Evolutionary conservation across 53 echinoderm and acorn worm species (phyloP), one percentile per base, ranked within the genome.

Genomic region (Paracentrotus lividus): DNA sequence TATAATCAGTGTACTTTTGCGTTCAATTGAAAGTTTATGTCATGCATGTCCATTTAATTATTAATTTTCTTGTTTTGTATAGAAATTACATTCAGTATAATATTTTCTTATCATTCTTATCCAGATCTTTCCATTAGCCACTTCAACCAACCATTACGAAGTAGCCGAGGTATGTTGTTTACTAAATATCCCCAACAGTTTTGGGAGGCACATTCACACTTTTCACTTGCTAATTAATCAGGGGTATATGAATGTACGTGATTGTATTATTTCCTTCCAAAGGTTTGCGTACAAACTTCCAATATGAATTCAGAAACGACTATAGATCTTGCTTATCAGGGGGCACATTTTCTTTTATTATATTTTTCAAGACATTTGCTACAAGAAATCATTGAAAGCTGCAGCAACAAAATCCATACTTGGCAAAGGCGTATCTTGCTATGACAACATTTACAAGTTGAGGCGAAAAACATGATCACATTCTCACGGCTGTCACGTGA

Each of bases 71-170:
- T 31, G 2, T n/a, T 64, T 27, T 64, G 64, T 9, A 64, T 12
- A 18, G 57, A 64, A 29, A 24, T 3, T 26, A 5, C 26, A 8
- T 20, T 57, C 1, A 57, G 16, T 60, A 0, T 60, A 0, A 6
- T 1, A 24, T 24, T 60, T 8, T 34, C 16, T 8, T 36, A 14
- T 15, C 1, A 34, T 10, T 14, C 14, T 21, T 0, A 27, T 47
- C 27, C 53, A 91, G 91, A 75, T 91, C 15, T 91, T 91, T 52
- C 91, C 91, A 21, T 53, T 91, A 7, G 75, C 91, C 16, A 91
- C 91, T 2, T 91, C 91, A 53, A 76, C 76, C 16, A 91, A 91
- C 75, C 49, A 76, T 49, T 91, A 91, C 61, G 91, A 91, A 33
- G 51, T 91, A 29, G 32, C 53, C 34, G 38, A 91, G 75, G 91